These are phyloP conservation scores for Proterorhinus semilunaris DNA, from an alignment of 2,113 vertebrate species.

Conservation along the genomic window DNA sequence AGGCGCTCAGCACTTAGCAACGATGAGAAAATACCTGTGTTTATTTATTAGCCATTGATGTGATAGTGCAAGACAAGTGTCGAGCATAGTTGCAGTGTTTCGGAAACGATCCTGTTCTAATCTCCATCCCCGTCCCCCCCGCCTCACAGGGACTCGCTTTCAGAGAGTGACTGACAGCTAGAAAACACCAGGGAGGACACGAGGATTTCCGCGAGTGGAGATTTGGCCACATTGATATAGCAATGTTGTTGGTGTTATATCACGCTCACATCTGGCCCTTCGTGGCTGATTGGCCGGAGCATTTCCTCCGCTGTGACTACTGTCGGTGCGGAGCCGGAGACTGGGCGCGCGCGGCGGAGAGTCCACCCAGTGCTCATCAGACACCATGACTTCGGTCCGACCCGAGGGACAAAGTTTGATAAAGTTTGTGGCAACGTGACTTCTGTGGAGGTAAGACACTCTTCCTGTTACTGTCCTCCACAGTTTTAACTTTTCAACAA, in stretches of 20 bases:
- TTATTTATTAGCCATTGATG: too few species aligned
- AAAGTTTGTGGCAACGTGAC: constrained; percentile 34
- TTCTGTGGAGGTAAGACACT: constrained; percentile 43
- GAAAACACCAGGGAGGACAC: constrained; percentile 40
- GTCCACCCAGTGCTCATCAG: constrained; percentile 26
- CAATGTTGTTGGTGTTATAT: constrained; percentile 59
- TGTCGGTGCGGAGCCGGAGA: constrained; percentile 21
- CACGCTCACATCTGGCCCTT: constrained; percentile 67
- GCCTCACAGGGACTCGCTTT: constrained; percentile 9
- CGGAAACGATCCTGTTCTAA: constrained; percentile 33
- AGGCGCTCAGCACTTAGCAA: too few species aligned
- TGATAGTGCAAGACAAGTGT: neutral
- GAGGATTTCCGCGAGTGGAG: constrained; percentile 36
- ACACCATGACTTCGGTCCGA: constrained; percentile 41
- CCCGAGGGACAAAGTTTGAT: constrained; percentile 46
- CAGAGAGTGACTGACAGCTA: constrained; percentile 31
- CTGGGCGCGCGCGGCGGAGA: constrained; percentile 20
- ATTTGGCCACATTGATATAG: constrained; percentile 70
- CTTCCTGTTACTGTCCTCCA: neutral
- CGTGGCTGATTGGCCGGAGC: constrained; percentile 51
- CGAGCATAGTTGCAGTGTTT: constrained; percentile 24
- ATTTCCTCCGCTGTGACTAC: constrained; percentile 32
- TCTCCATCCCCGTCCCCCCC: constrained; percentile 23
- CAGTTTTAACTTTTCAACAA: neutral
- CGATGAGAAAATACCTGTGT: too few species aligned